phyloP scores from a whole-genome alignment of 2,888 invertebrate species.

The Phania funesta region DNA sequence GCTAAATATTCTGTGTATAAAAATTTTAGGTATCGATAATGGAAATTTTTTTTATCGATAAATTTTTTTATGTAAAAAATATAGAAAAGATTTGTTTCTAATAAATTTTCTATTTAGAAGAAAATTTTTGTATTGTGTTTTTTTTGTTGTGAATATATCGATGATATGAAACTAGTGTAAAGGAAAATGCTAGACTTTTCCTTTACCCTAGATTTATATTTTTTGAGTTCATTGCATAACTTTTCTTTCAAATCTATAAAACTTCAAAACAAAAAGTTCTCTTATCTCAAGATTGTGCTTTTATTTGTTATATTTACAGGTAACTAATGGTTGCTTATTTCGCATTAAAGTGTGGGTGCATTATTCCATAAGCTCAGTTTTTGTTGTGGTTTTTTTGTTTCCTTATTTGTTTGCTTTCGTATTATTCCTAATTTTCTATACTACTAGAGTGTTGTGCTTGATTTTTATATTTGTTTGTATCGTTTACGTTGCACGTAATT shows the following conservation, averaged over 20 bases:
- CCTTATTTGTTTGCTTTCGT: not conserved
- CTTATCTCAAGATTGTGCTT: too few species aligned
- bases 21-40: not conserved
- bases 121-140: not conserved
- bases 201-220: too few species aligned
- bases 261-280: too few species aligned
- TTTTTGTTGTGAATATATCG: too few species aligned
- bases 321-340: conserved; percentile 11
- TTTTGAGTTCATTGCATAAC: too few species aligned
- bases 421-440: not conserved
- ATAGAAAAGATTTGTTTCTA: not conserved
- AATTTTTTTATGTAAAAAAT: too few species aligned
- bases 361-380: conserved; percentile 27
- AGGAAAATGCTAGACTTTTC: too few species aligned
- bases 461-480: conserved; percentile 7
- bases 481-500: conserved; percentile 48
- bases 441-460: not conserved
- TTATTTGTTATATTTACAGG: too few species aligned
- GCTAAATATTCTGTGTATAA: not conserved
- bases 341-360: not conserved
- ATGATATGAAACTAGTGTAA: too few species aligned
- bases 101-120: not conserved
- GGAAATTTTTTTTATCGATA: not conserved
- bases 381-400: conserved; percentile 41
- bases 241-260: too few species aligned